phyloP scores from a whole-genome alignment of 2,113 vertebrate genomes.

The Neotragus pygmaeus region DNA sequence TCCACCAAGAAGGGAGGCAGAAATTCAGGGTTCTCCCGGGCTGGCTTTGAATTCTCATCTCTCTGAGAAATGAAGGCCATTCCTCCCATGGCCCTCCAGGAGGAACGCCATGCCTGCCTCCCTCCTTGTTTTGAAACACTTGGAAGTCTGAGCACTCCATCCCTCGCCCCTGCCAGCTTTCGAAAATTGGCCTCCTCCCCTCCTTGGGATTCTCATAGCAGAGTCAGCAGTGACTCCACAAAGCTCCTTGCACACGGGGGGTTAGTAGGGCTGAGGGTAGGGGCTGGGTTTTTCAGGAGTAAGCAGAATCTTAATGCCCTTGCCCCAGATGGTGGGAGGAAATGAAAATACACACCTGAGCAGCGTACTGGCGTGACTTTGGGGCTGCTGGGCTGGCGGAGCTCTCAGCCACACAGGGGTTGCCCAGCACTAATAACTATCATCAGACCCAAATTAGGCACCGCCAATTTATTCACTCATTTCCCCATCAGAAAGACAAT shows the following conservation, averaged over 20 bases:
- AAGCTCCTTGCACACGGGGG: constrained; percentile 53
- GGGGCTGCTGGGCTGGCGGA: neutral
- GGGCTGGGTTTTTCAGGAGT: constrained; percentile 73
- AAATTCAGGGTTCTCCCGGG: neutral
- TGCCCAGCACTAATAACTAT: constrained; percentile 45
- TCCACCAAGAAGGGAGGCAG: neutral
- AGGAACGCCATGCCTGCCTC: neutral
- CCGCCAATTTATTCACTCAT: constrained; percentile 78
- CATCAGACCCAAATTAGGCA: constrained; percentile 81
- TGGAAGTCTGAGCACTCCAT: constrained; percentile 48
- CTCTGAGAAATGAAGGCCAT: constrained; percentile 1
- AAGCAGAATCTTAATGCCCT: constrained; percentile 78
- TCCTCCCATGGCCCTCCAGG: constrained; percentile 7
- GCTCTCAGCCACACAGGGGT: constrained; percentile 45
- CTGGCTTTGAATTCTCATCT: neutral
- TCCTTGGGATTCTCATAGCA: constrained; percentile 54
- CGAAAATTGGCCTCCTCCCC: constrained; percentile 61
- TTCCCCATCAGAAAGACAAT: constrained; percentile 60
- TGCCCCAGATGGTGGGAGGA: constrained; percentile 46
- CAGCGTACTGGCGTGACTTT: neutral
- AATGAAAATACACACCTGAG: constrained; percentile 67
- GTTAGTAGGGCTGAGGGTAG: constrained; percentile 57
- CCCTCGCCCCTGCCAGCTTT: constrained; percentile 54
- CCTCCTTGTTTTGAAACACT: constrained; percentile 33
- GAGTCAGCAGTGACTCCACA: constrained; percentile 71